Percentiles rank a stretch among this genome's conserved stretches.
phyloP scores from a whole-genome alignment of 2,113 vertebrate species.

The Megaceryle torquata region DNA sequence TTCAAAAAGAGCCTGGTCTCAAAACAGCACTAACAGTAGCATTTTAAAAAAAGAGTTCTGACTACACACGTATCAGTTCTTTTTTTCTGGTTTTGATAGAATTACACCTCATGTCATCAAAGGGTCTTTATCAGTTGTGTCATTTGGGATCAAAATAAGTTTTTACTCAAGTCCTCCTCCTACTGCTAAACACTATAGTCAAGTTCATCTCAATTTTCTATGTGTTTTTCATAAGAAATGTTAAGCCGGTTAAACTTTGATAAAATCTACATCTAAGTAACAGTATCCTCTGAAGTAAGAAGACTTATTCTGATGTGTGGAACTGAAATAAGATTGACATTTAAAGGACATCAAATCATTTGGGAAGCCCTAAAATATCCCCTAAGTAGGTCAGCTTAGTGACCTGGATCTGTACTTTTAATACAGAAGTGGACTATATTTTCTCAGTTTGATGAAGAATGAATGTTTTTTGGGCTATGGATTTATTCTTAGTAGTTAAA shows the following conservation, averaged over 20 bases:
- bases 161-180: neutral
- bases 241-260: neutral
- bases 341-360: slow-evolving; percentile 56
- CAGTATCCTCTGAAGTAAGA: neutral
- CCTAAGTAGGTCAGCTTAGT: slow-evolving; percentile 52
- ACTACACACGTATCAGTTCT: neutral
- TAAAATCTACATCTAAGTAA: slow-evolving; percentile 21
- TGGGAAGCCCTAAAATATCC: slow-evolving; percentile 66
- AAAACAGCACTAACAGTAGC: neutral
- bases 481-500: slow-evolving; percentile 51
- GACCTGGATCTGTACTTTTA: slow-evolving; percentile 47
- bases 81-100: neutral
- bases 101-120: neutral
- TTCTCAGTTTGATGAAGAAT: slow-evolving; percentile 25
- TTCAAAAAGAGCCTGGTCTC: neutral
- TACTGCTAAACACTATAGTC: neutral
- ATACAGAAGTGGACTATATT: slow-evolving; percentile 30
- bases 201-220: neutral
- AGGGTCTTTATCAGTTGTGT: neutral
- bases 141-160: neutral
- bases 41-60: neutral
- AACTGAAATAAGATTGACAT: slow-evolving; percentile 32
- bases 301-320: neutral
- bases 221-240: neutral
- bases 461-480: neutral